Base-by-base conservation (phyloP, 1,140 invertebrate species). In the Lepidurus apus region DNA sequence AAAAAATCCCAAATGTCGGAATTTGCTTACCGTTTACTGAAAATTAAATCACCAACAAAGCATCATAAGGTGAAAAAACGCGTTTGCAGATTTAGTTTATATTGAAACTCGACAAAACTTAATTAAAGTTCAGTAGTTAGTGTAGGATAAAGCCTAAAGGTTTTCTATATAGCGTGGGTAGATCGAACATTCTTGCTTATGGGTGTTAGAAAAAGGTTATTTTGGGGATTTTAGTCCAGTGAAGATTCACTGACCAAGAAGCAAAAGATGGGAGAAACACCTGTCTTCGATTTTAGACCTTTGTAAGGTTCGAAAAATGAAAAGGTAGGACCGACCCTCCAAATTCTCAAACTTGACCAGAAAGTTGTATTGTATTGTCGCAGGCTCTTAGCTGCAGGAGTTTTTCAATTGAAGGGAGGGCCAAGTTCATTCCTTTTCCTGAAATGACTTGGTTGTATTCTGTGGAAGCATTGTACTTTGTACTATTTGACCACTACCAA, bases 361-460 rank as follows among this genome's bases (percentile, higher is more conserved):
- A 65, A 17, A 65, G 47, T 65, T 13, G n/a, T 17, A 65, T 65
- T 65, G 53, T 65, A 65, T 65, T 65, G 53, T 65, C 53, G 21
- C 53, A 65, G 53, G 53, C 53, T 13, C 21, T 21, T 21, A 65
- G 21, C 53, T 21, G 17, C 53, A 65, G 53, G 6, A 13, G 53
- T 65, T 65, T 65, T 65, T 65, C 53, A n/a, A 7, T 21, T 21
- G 53, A 65, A 65, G 53, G 53, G 8, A 65, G 21, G 53, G 53
- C 17, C 21, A 65, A 65, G 53, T 65, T 65, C 53, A 65, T 65
- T 65, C 21, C 53, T 65, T 13, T 65, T 65, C 53, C 21, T 4
- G 53, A 65, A 65, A 65, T 21, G 53, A 65, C 53, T 65, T 21
- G 53, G 53, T 21, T 21, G 53, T 21, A 17, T 9, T n/a, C 53